Conservation (phyloP, 2,888 invertebrate genomes). For the Ectropis crepuscularia region DNA sequence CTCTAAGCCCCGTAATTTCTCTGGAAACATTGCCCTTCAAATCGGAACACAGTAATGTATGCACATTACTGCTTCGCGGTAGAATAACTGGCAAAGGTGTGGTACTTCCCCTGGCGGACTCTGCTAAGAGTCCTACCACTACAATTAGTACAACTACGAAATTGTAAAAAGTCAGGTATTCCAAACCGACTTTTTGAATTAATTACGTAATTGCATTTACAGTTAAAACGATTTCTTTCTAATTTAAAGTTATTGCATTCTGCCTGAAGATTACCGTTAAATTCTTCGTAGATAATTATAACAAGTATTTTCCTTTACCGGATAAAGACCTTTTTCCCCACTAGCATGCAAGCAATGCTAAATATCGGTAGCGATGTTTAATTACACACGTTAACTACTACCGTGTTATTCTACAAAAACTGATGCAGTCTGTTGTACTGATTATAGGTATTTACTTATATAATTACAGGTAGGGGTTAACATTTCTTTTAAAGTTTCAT, state of each 20-base stretch:
- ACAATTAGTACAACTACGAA: no score
- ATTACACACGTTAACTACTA: conserved; percentile 33
- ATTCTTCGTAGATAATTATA: neutral
- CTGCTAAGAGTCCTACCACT: no score
- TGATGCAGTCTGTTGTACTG: conserved; percentile 5
- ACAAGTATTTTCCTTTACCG: neutral
- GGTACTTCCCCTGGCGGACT: no score
- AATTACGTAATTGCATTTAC: no score
- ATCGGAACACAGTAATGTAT: no score
- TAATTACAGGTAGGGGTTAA: conserved; percentile 26
- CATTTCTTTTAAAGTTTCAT: no score
- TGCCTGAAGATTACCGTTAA: conserved; percentile 1
- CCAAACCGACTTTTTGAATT: no score
- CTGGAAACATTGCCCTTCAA: no score
- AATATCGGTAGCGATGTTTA: conserved; percentile 26
- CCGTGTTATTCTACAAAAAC: conserved; percentile 42
- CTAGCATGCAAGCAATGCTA: conserved; percentile 18
- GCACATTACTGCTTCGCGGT: no score
- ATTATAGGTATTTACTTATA: conserved; percentile 19
- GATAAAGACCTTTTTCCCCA: conserved; percentile 15
- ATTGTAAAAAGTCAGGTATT: no score
- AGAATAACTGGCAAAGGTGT: no score
- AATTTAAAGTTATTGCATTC: neutral
- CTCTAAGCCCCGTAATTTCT: no score
- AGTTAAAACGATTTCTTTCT: neutral